These are phyloP conservation scores for Aricia artaxerxes DNA, from an alignment of 2,888 invertebrate species.

Conservation along the genomic window DNA sequence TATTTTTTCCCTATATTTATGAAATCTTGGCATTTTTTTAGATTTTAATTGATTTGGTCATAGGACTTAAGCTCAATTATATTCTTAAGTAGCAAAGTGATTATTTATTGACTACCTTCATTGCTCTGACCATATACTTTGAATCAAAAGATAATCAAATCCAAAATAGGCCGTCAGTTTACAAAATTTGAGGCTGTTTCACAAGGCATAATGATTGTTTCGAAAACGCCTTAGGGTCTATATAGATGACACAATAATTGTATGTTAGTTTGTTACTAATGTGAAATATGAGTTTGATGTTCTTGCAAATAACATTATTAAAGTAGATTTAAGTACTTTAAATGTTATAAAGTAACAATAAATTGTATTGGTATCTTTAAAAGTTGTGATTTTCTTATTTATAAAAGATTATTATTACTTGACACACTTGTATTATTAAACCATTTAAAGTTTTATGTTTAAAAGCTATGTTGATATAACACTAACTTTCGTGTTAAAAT, in stretches of 20 bases:
- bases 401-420: no score
- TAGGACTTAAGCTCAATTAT: no score
- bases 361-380: background rate
- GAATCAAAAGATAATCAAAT: background rate
- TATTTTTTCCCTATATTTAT: no score
- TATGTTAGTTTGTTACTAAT: background rate
- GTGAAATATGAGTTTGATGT: background rate
- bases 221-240: background rate
- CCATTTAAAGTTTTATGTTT: no score
- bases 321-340: no score
- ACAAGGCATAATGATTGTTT: background rate
- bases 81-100: background rate
- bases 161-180: background rate
- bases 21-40: no score
- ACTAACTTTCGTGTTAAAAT: no score
- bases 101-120: background rate
- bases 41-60: no score
- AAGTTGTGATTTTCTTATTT: no score
- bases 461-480: no score
- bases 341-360: background rate
- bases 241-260: conserved; percentile 15
- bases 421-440: no score
- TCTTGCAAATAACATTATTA: background rate
- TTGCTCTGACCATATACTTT: background rate
- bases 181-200: background rate